Evolutionary conservation across 2,888 invertebrate genomes (phyloP).

Genomic region (Yponomeuta malinellus): DNA sequence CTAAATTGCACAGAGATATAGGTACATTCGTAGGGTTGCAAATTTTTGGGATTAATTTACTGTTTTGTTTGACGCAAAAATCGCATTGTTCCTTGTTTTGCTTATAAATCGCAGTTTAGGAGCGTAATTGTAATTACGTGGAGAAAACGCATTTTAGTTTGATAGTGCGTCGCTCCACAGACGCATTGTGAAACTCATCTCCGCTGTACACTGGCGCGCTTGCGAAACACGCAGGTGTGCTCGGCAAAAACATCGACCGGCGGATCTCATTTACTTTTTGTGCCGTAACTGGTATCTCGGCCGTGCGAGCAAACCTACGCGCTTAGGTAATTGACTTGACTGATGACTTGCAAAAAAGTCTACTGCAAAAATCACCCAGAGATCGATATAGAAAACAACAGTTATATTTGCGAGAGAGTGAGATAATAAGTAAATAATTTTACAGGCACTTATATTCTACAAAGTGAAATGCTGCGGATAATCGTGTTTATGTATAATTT

Average conservation of each 20-base stretch:
- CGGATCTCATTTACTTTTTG: conserved; percentile 71
- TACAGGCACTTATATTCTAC: no score
- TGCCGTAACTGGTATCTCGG: conserved; percentile 52
- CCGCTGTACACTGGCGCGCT: conserved; percentile 71
- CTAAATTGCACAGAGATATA: no score
- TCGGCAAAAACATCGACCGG: conserved; percentile 67
- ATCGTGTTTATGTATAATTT: not conserved
- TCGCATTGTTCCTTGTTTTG: not conserved
- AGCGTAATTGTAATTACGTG: not conserved
- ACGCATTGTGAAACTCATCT: conserved; percentile 68
- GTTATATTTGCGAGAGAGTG: not conserved
- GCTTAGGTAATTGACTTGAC: conserved; percentile 20
- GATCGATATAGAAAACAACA: not conserved
- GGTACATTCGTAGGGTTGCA: not conserved
- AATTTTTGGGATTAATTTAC: not conserved
- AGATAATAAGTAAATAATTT: no score
- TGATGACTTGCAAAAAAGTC: conserved; percentile 21
- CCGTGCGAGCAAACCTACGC: conserved; percentile 23
- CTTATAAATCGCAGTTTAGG: not conserved
- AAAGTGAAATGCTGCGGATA: not conserved
- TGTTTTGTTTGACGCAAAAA: no score
- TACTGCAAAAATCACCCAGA: not conserved
- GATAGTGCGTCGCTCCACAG: conserved; percentile 4
- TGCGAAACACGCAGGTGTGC: conserved; percentile 78
- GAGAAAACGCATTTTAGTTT: not conserved